Evolutionary conservation across 2,113 vertebrate genomes (phyloP).

Genomic region (Proteles cristata): DNA sequence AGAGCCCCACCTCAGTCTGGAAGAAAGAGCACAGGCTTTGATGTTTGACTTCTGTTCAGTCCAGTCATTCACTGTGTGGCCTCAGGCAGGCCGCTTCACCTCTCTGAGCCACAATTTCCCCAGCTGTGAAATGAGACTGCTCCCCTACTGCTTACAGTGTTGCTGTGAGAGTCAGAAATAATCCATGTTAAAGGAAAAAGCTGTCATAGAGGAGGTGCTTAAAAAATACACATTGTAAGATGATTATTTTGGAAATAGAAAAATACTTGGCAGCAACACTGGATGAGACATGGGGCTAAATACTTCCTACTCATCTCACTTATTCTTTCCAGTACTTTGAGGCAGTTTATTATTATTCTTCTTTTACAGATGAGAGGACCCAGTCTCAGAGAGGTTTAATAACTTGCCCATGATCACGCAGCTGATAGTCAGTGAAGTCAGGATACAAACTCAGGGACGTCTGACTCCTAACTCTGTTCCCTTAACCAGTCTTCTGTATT

Average conservation of each 20-base stretch:
- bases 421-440: not conserved
- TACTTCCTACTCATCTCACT: not conserved
- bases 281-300: not conserved
- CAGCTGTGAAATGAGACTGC: not conserved
- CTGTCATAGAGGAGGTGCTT: not conserved
- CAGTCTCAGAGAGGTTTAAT: constrained; percentile 3
- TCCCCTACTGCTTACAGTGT: not conserved
- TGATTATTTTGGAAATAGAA: constrained; percentile 47
- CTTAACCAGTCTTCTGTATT: not conserved
- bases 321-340: not conserved
- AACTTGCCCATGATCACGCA: not conserved
- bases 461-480: not conserved
- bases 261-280: not conserved
- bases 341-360: not conserved
- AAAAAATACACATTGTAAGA: not conserved
- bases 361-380: not conserved
- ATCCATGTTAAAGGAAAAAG: not conserved
- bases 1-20: not conserved
- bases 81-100: not conserved
- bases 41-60: not conserved
- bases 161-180: constrained; percentile 15
- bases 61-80: not conserved
- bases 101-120: constrained; percentile 7
- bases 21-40: not conserved
- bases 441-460: not conserved